A percentile compares a stretch with the other conserved stretches of the same genome.
Evolutionary conservation across 2,113 vertebrate genomes (phyloP).

Genomic region (Embiotoca jacksoni): DNA sequence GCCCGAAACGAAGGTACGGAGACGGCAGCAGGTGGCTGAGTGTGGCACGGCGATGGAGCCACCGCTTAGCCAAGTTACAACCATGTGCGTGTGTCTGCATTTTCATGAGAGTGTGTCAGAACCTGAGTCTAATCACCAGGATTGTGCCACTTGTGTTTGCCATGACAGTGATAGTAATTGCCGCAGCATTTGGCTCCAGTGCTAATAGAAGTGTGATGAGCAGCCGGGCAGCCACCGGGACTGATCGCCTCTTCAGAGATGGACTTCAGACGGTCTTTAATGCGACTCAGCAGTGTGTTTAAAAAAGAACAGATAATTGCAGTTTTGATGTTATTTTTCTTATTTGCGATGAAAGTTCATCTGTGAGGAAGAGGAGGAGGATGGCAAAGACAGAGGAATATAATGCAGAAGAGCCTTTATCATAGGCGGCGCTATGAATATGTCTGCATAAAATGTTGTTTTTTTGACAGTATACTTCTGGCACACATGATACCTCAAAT

Average conservation of each 20-base stretch:
- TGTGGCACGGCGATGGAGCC: conserved; percentile 48
- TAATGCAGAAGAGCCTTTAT: too few relatives aligned
- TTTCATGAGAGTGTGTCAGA: conserved; percentile 43
- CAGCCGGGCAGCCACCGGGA: conserved; percentile 36
- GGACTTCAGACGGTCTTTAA: conserved; percentile 47
- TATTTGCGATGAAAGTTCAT: neutral
- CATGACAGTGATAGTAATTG: conserved; percentile 73
- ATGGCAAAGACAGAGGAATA: neutral
- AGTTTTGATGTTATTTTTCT: conserved; percentile 28
- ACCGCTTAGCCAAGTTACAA: conserved; percentile 68
- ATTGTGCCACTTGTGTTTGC: conserved; percentile 69
- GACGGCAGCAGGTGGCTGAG: conserved; percentile 75
- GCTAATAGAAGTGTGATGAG: conserved; percentile 67
- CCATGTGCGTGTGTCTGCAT: conserved; percentile 44
- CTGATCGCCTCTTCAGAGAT: conserved; percentile 44
- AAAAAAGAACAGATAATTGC: neutral
- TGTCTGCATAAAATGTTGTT: too few relatives aligned
- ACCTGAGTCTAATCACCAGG: conserved; percentile 66
- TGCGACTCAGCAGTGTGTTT: conserved; percentile 1
- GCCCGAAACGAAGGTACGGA: conserved; percentile 51
- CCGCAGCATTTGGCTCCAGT: conserved; percentile 63
- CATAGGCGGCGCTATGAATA: too few relatives aligned
- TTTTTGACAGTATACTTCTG: too few relatives aligned
- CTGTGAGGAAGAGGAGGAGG: neutral
- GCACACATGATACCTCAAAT: too few relatives aligned